Base-by-base conservation (phyloP, 2,888 invertebrate genomes). In the Drosophila glabriapex region DNA sequence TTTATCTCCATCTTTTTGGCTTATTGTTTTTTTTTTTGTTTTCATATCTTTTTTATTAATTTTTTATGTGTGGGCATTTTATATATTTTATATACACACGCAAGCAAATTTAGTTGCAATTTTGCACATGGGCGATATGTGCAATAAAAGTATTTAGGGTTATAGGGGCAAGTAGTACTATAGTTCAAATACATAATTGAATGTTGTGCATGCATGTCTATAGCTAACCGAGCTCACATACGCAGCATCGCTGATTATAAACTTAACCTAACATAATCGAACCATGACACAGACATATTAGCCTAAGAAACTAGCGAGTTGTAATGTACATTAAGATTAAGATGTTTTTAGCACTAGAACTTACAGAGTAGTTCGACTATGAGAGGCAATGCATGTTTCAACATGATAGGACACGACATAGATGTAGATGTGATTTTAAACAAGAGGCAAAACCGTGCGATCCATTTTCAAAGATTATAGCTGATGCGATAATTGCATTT, bases 361-460 rank as follows among this genome's bases (percentile, higher is more conserved):
- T 71, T 70, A 76, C 76, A 41, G 41, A 60, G 58, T 77, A 84
- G 87, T 72, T 68, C 72, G 77, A 86, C 76, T 79, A 69, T 73
- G 81, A 66, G 73, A 62, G 73, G 85, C 79, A 71, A 63, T 69
- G 69, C 76, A 66, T 65, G 66, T 67, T 71, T 52, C 31, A 59
- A 58, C 61, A 62, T 63, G 70, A 66, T 56, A 66, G 69, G 76
- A 78, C 68, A 66, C 73, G 85, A 84, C 75, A 80, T 87, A 89
- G 88, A 79, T 79, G 81, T 89, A 88, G 88, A 90, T 89, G 86
- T 89, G 86, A 89, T 87, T 89, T 89, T 89, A 80, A 69, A 52
- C 59, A 65, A 68, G 65, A 68, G 58, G 54, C 25, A 28, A 73
- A 67, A 31, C 50, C 41, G 60, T 63, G 67, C 52, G 60, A 77